phyloP scores from a whole-genome alignment of 2,888 invertebrate genomes.

The Apamea epomidion region DNA sequence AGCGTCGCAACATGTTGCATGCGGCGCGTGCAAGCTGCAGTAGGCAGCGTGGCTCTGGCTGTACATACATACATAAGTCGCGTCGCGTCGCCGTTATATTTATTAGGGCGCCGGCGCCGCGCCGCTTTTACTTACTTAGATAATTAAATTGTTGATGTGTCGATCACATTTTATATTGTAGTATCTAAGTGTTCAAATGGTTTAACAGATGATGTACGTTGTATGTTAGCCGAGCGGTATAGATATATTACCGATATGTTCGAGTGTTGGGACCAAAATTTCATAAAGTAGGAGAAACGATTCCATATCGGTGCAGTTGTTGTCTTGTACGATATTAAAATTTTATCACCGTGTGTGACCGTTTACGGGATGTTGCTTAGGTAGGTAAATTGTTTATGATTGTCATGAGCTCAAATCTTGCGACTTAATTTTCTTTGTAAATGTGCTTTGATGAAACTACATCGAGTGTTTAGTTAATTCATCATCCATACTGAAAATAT shows the following conservation, averaged over 20 bases:
- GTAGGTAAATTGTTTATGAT: conserved; percentile 83
- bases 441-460: conserved; percentile 69
- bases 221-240: conserved; percentile 68
- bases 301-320: conserved; percentile 78
- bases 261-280: conserved; percentile 87
- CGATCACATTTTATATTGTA: conserved; percentile 80
- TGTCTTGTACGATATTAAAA: conserved; percentile 81
- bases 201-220: conserved; percentile 77
- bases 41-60: neutral
- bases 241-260: conserved; percentile 71
- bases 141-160: conserved; percentile 82
- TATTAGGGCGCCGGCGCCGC: conserved; percentile 54
- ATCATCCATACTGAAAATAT: conserved; percentile 62
- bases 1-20: conserved; percentile 27
- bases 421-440: conserved; percentile 77
- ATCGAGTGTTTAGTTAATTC: conserved; percentile 66
- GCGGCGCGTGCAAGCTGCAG: conserved; percentile 27
- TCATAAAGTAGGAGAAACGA: conserved; percentile 74
- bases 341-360: conserved; percentile 86
- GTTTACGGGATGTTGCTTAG: conserved; percentile 84
- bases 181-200: conserved; percentile 81
- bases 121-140: conserved; percentile 72
- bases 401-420: conserved; percentile 83
- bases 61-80: conserved; percentile 26
- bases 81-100: conserved; percentile 59